Evolutionary conservation across 2,113 vertebrate genomes (phyloP).

Genomic region (Fulmarus glacialis): DNA sequence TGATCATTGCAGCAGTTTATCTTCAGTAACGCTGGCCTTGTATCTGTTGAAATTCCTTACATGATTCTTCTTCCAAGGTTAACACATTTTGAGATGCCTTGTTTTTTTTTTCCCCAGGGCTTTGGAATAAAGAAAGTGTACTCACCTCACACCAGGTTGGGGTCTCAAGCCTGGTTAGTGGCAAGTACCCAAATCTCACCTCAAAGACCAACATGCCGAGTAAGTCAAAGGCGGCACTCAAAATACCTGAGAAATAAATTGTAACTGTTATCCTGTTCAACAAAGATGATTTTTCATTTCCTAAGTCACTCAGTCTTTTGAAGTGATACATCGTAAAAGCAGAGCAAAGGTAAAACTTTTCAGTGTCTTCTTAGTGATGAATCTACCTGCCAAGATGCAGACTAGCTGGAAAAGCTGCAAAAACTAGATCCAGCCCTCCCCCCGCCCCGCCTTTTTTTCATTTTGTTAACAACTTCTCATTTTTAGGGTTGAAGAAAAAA

Average conservation of each 20-base stretch:
- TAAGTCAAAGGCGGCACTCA: not conserved
- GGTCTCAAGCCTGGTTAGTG: not conserved
- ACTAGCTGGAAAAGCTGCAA: constrained; percentile 12
- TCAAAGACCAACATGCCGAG: not conserved
- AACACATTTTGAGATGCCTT: not conserved
- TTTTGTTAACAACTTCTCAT: not conserved
- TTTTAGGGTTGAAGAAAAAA: not conserved
- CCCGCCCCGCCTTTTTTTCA: fast-evolving
- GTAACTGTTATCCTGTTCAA: not conserved
- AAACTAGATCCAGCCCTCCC: not conserved
- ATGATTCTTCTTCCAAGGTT: not conserved
- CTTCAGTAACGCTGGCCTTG: not conserved
- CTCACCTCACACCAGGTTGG: not conserved
- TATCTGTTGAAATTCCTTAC: not conserved
- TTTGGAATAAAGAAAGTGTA: not conserved
- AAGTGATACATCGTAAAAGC: not conserved
- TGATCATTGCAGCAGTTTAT: not conserved
- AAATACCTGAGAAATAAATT: not conserved
- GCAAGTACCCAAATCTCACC: not conserved
- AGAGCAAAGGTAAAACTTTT: not conserved
- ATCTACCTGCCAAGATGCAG: not conserved
- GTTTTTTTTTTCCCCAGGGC: too few species aligned
- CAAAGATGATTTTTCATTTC: not conserved
- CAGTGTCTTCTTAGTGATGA: not conserved
- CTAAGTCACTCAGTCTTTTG: not conserved